Percentiles rank a stretch among this genome's conserved stretches.
phyloP scores from a whole-genome alignment of 2,113 vertebrate species.

The Thinocorus orbignyianus region DNA sequence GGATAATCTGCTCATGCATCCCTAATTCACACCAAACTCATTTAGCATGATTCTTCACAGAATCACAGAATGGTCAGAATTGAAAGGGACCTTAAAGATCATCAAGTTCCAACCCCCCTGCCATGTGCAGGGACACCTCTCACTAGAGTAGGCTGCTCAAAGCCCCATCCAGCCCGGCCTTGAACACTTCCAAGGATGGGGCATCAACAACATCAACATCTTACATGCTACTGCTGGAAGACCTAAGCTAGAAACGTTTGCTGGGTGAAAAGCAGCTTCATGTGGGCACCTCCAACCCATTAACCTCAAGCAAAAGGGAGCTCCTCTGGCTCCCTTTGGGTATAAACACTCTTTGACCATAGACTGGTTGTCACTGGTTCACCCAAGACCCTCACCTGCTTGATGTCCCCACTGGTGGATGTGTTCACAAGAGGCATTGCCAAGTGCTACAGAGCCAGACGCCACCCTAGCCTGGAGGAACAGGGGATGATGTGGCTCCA shows the following conservation, averaged over 20 bases:
- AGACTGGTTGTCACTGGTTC: not conserved
- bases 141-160: too few relatives aligned
- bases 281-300: rapidly evolving
- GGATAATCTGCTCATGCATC: not conserved
- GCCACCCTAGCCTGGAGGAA: not conserved
- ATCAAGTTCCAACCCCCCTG: too few relatives aligned
- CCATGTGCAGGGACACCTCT: too few relatives aligned
- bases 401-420: rapidly evolving
- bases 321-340: not conserved
- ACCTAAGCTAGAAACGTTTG: rapidly evolving
- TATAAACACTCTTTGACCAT: not conserved
- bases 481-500: rapidly evolving
- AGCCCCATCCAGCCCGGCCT: too few relatives aligned
- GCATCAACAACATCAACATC: too few relatives aligned
- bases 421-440: not conserved
- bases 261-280: not conserved
- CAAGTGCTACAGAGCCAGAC: rapidly evolving
- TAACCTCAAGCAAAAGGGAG: not conserved
- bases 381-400: not conserved
- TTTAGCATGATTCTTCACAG: not conserved
- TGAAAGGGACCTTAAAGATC: too few relatives aligned
- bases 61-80: too few relatives aligned
- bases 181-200: too few relatives aligned
- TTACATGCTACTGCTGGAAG: rapidly evolving
- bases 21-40: not conserved